phyloP scores from a whole-genome alignment of 92 coral and sea anemone species.

The Parazoanthus darwini region DNA sequence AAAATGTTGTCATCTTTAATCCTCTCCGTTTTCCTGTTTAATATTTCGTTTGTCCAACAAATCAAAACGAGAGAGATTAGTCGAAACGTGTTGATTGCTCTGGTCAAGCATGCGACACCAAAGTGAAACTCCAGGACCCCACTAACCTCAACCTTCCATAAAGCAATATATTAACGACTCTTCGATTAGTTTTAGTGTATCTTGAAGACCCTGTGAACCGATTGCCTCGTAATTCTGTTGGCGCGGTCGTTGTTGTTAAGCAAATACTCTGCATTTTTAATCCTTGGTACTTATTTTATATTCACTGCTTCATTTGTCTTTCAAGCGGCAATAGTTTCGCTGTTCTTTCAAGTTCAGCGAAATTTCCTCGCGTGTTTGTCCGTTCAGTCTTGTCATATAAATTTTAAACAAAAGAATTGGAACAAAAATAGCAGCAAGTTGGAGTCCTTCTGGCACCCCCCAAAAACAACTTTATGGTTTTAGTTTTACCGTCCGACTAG shows the following conservation, averaged over 20 bases:
- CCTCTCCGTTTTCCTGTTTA: constrained; percentile 44
- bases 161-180: neutral
- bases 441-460: neutral
- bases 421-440: constrained; percentile 12
- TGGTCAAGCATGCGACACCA: constrained; percentile 29
- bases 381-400: neutral
- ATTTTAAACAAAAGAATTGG: constrained; percentile 4
- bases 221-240: constrained; percentile 7
- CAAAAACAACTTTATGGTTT: neutral
- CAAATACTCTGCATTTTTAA: constrained; percentile 37
- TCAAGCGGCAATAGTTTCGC: constrained; percentile 7
- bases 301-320: constrained; percentile 12
- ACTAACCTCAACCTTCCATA: neutral
- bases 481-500: neutral
- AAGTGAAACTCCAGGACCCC: neutral
- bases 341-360: constrained; percentile 8
- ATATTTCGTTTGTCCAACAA: constrained; percentile 57
- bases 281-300: constrained; percentile 16
- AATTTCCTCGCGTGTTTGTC: constrained; percentile 1
- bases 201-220: neutral
- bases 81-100: constrained; percentile 35
- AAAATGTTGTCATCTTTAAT: constrained; percentile 29
- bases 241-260: constrained; percentile 15
- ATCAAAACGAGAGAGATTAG: constrained; percentile 35
- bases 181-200: neutral